Evolutionary conservation across 2,888 invertebrate genomes (phyloP).

Genomic region (Caenorhabditis angaria): DNA sequence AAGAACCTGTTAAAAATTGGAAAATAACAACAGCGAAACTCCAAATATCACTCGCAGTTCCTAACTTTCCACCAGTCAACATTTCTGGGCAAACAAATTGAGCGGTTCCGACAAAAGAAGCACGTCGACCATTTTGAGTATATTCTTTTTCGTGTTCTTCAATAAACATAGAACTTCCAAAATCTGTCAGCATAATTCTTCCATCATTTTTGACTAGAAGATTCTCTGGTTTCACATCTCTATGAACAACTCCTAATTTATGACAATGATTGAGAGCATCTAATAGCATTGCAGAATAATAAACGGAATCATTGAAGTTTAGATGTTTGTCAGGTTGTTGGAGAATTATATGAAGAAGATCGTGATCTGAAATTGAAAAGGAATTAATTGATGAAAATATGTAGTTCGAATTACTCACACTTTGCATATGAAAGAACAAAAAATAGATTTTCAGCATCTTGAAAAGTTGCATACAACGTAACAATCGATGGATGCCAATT

Average conservation of each 20-base stretch:
- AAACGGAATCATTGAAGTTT: slow-evolving; percentile 81
- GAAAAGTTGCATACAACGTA: slow-evolving; percentile 92
- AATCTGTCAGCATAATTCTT: slow-evolving; percentile 95
- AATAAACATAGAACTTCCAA: slow-evolving; percentile 83
- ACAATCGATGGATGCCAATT: slow-evolving; percentile 84
- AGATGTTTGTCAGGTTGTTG: slow-evolving; percentile 45
- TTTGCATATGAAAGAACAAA: slow-evolving; percentile 84
- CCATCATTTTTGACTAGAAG: slow-evolving; percentile 93
- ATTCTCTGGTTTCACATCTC: slow-evolving; percentile 79
- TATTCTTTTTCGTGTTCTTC: slow-evolving; percentile 18
- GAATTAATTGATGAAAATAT: not conserved
- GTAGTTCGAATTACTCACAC: slow-evolving; percentile 27
- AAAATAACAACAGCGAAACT: slow-evolving; percentile 47
- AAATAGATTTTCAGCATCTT: slow-evolving; percentile 89
- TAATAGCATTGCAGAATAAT: slow-evolving; percentile 92
- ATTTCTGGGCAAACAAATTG: slow-evolving; percentile 95
- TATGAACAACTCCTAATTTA: slow-evolving; percentile 58
- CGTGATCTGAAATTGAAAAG: slow-evolving; percentile 45
- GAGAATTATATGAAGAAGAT: slow-evolving; percentile 44
- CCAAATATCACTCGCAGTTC: slow-evolving; percentile 57
- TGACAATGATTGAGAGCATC: slow-evolving; percentile 79
- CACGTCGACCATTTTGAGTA: slow-evolving; percentile 29
- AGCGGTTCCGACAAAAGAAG: slow-evolving; percentile 91
- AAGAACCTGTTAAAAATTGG: slow-evolving; percentile 47
- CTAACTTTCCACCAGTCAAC: slow-evolving; percentile 27